A percentile compares a stretch with the other conserved stretches of the same genome.
phyloP scores from a whole-genome alignment of 2,888 invertebrate genomes.

The Nemoura dubitans region DNA sequence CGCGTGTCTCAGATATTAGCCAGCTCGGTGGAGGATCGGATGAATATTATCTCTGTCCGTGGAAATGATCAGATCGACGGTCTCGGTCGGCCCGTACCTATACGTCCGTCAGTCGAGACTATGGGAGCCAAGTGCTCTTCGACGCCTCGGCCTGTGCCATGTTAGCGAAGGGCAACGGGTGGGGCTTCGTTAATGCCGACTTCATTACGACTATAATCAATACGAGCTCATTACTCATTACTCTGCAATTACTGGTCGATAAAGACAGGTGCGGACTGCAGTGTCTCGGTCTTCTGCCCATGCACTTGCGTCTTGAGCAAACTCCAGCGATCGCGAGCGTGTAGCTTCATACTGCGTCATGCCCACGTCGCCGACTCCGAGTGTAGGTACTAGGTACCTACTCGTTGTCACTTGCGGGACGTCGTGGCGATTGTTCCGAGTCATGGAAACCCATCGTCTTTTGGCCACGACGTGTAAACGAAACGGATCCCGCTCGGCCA shows the following conservation, averaged over 20 bases:
- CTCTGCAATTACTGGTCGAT: conserved; percentile 9
- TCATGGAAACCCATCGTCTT: background rate
- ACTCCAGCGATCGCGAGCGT: too few relatives aligned
- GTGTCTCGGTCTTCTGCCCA: background rate
- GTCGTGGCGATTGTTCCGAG: background rate
- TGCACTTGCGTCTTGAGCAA: background rate
- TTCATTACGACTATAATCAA: conserved; percentile 19
- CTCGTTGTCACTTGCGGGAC: background rate
- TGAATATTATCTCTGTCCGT: background rate
- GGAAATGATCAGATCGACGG: background rate
- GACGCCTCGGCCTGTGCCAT: background rate
- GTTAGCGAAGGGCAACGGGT: conserved; percentile 21
- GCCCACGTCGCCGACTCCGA: background rate
- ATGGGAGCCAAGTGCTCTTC: background rate
- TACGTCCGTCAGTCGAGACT: too few relatives aligned
- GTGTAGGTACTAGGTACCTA: too few relatives aligned
- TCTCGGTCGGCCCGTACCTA: too few relatives aligned
- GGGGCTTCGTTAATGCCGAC: conserved; percentile 30
- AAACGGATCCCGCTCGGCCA: background rate
- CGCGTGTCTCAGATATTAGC: conserved; percentile 18
- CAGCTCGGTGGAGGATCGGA: background rate
- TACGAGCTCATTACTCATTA: conserved; percentile 15
- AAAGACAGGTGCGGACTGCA: background rate
- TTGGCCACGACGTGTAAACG: background rate
- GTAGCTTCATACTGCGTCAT: background rate